Evolutionary conservation across 2,113 vertebrate species (phyloP), one percentile per base, ranked within the genome.

Genomic region (Petrocephalus zakoni): DNA sequence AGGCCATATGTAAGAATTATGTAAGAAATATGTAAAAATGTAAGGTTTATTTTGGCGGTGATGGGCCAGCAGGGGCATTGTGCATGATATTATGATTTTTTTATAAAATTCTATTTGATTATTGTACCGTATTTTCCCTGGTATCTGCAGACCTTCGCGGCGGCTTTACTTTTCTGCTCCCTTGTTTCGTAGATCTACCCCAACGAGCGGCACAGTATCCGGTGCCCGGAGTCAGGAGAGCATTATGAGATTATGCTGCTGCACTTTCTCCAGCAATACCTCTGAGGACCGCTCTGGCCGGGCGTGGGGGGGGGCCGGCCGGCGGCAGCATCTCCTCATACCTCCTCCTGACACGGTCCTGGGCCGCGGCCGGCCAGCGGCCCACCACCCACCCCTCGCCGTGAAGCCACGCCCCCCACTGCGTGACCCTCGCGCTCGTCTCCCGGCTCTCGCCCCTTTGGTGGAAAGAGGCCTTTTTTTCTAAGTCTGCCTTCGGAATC

Each of bases 201-300:
- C 91, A 99, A 99, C 0, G 98, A 99, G 96, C 96, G 98, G 93
- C 98, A 99, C 95, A 99, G 98, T 92, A 99, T 99, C 91, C 98
- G 98, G 94, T 99, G 98, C 95, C 98, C 98, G 0, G 98, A 99
- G 94, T 99, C 98, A 1, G 98, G 98, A 87, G 98, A 99, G 96
- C 98, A 99, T 96, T 99, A 99, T 22, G 98, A 99, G 95, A 98
- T 99, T 93, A 99, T 98, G 90, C 96, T 99, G 96, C 97, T 99
- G 95, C 97, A 99, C 97, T 99, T 99, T 95, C 96, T 99, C 94
- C 98, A 99, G 94, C 97, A 99, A 93, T 95, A 99, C 96, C 98
- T 99, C 96, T 99, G 96, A 99, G 94, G 94, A 94, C 93, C 90
- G 93, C 93, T n/a, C 53, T 25, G 49, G 4, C 89, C 89, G 58